Conservation (phyloP, 2,113 vertebrate species). For the Delphinus delphis region DNA sequence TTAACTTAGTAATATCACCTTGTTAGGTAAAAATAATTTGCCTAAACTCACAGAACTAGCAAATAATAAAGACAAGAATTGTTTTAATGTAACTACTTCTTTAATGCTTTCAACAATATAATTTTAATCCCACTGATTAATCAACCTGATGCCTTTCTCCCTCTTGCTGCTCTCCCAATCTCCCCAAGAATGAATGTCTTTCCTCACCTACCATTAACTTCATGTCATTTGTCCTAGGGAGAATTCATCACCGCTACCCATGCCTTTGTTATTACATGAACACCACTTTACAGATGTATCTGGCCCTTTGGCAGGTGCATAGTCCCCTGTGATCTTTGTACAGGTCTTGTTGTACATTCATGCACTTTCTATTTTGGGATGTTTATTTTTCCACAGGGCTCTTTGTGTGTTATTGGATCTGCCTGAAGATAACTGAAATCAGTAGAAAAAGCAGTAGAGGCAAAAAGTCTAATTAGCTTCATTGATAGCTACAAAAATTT, state of each 20-base stretch:
- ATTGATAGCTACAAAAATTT: neutral
- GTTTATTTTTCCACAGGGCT: neutral
- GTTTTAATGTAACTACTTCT: neutral
- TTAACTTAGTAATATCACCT: neutral
- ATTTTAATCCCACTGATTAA: neutral
- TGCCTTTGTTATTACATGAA: neutral
- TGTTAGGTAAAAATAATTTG: neutral
- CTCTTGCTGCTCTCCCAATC: neutral
- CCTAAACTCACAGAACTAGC: neutral
- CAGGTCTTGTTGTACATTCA: neutral
- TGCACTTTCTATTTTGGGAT: neutral
- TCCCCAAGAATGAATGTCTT: neutral
- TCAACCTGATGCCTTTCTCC: neutral
- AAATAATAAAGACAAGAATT: neutral
- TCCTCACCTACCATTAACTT: neutral
- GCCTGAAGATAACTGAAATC: conserved; percentile 14
- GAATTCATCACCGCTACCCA: neutral
- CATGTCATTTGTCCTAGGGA: neutral
- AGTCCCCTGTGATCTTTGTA: neutral
- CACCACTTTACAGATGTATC: neutral
- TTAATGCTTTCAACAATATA: neutral
- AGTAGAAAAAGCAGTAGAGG: neutral
- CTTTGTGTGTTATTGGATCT: neutral
- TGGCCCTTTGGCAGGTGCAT: neutral
- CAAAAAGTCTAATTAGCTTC: neutral